Evolutionary conservation across 1,140 invertebrate genomes (phyloP).

Genomic region (Xylocopa sonorina): DNA sequence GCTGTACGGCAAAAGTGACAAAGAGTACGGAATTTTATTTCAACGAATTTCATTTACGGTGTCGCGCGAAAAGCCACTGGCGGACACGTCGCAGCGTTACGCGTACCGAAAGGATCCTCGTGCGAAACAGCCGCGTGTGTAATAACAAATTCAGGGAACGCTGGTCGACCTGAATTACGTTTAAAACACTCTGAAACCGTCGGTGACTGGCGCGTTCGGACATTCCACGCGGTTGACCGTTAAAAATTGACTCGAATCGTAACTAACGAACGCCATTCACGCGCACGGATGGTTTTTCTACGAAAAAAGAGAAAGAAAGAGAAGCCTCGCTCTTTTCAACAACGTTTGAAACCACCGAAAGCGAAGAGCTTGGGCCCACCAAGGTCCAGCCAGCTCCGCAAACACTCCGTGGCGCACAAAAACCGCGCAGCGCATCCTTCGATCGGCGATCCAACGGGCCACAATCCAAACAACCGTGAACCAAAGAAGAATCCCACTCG

Average conservation of each 20-base stretch:
- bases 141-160: not conserved
- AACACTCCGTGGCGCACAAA: not conserved
- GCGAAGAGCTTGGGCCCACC: too few relatives aligned
- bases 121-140: not conserved
- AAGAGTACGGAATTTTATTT: not conserved
- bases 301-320: too few relatives aligned
- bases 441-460: conserved; percentile 9
- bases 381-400: too few relatives aligned
- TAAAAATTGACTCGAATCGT: not conserved
- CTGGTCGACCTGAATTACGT: not conserved
- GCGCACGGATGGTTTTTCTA: too few relatives aligned
- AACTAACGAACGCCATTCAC: too few relatives aligned
- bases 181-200: not conserved
- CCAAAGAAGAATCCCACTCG: conserved; percentile 25
- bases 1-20: not conserved
- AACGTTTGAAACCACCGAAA: not conserved
- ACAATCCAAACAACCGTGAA: conserved; percentile 15
- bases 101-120: too few relatives aligned
- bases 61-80: too few relatives aligned
- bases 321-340: too few relatives aligned
- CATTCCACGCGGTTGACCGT: not conserved
- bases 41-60: too few relatives aligned
- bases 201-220: not conserved
- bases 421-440: not conserved
- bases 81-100: too few relatives aligned